phyloP scores from a whole-genome alignment of 2,888 invertebrate genomes.

The Conus canariensis region DNA sequence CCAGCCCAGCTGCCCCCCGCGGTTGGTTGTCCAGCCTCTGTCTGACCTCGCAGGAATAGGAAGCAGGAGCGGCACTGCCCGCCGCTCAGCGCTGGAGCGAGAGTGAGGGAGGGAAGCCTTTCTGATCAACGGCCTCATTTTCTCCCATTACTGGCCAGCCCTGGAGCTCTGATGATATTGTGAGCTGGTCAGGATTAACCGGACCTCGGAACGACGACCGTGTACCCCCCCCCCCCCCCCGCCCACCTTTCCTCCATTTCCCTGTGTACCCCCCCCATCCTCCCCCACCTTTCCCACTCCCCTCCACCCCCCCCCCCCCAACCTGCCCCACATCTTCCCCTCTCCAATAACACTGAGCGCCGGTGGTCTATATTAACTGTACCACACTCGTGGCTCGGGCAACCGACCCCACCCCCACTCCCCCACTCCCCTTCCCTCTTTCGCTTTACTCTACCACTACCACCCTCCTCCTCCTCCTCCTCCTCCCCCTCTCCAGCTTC shows the following conservation, averaged over 20 bases:
- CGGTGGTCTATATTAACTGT: conserved; percentile 5
- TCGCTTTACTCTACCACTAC: neutral
- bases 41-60: neutral
- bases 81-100: neutral
- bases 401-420: neutral
- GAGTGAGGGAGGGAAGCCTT: neutral
- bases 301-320: too few relatives aligned
- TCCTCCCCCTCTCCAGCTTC: neutral
- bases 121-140: neutral
- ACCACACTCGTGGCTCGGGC: neutral
- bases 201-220: neutral
- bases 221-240: neutral
- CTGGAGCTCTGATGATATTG: conserved; percentile 4
- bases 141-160: conserved; percentile 16
- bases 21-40: too few relatives aligned
- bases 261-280: neutral
- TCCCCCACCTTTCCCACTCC: neutral
- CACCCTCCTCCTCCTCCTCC: neutral
- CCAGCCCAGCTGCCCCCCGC: too few relatives aligned
- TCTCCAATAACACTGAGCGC: too few relatives aligned
- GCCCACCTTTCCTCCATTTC: neutral
- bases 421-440: too few relatives aligned
- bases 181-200: conserved; percentile 31
- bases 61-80: neutral
- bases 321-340: too few relatives aligned